Base-by-base conservation (phyloP, 2,113 vertebrate genomes). In the Pollimyrus isidori region DNA sequence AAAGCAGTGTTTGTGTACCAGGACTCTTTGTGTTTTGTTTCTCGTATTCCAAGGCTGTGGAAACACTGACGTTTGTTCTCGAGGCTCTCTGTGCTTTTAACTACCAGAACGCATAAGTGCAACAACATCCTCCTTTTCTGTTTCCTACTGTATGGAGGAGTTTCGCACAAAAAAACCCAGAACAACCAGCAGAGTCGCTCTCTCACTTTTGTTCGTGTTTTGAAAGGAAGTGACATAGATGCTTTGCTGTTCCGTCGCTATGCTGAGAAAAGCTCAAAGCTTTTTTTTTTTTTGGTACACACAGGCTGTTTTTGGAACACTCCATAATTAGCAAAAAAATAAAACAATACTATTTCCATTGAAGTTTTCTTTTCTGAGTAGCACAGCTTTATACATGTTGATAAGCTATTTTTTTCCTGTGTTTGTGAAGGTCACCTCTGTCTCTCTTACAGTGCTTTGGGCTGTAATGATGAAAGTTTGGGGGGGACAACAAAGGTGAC, bases 111-210 rank as follows among this genome's bases (percentile, higher is more conserved):
- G 39, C 76, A 52, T 46, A 58, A 84, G 9, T 3, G 65, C 30
- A 23, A 87, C 50, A 62, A 58, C 88, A 88, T 88, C 69, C 88
- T 85, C 50, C 7, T 50, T 45, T 30, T 46, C 21, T 9, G 42
- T 89, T 89, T 89, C 88, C 80, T 84, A 42, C 48, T 62, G 53
- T 56, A 86, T 76, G 85, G 85, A 87, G 89, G 85, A 87, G 62
- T 89, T 42, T 39, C 13, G 6, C 48, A 50, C 53, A 58, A 86
- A 49, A 49, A 89, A 56, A 46, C 21, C 21, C 39, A 48, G 56
- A 82, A 58, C 80, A 86, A 21, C 83, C 19, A 87, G 62, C 17
- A 48, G 45, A 87, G 62, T 86, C 46, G 35, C 48, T 26, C 46
- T 21, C 53, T 85, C 84, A 10, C 84, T 87, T 89, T 87, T 87